Base-by-base conservation (phyloP, 2,797 vertebrate genomes). In the Otus scops region DNA sequence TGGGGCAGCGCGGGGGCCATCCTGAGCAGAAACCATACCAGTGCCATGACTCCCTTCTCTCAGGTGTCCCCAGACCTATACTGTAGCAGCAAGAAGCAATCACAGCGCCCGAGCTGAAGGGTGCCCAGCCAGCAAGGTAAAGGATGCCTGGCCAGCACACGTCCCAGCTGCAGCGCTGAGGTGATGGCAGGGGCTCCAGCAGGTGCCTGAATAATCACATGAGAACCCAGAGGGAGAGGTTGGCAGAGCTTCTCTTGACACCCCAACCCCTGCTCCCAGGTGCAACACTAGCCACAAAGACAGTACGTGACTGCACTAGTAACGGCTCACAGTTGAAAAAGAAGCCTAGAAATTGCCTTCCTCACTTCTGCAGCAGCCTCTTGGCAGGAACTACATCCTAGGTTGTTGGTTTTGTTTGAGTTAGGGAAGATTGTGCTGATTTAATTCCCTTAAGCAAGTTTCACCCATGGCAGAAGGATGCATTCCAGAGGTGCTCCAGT, bases 151-250 rank as follows among this genome's bases (percentile, higher is more conserved):
- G 23, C 14, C 39, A 75, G 68, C 3, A 26, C 8, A 13, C 0
- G 0, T 12, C 7, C 45, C 39, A 7, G 0, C 17, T 50, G 38
- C 30, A 48, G 34, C 0, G 6, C 13, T 4, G 19, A n/a, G 34
- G 13, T 14, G 20, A 11, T 36, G 63, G 32, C 41, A 21, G 51
- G 39, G 30, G 27, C 22, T 78, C 38, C 78, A 38, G 69, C 16
- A 50, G 20, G 30, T 65, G 47, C 38, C 45, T 45, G 38, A 43
- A 36, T 21, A 41, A 51, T 34, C 53, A 5, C 9, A 2, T 2
- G 5, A 48, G 59, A 53, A 53, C 20, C 19, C 56, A 45, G 13
- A 47, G 19, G 20, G 11, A 67, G 10, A 63, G 38, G 15, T 10
- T 39, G 48, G 27, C 32, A 48, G 6, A 28, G 5, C 12, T 32